phyloP scores from a whole-genome alignment of 2,113 vertebrate species.

The Strix aluco region DNA sequence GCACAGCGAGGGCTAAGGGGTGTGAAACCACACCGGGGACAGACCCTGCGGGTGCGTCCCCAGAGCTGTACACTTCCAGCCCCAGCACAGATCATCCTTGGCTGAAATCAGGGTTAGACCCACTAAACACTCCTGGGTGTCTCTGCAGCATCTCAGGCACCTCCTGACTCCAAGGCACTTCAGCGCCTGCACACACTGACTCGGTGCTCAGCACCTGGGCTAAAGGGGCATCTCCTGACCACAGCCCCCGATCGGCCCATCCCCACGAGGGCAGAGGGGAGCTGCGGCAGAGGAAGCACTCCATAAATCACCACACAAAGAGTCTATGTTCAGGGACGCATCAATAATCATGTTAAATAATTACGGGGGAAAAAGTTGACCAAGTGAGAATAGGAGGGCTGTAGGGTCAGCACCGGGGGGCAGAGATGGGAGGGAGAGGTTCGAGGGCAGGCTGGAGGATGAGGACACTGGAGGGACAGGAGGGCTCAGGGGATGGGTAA shows the following conservation, averaged over 20 bases:
- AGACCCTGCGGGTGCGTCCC: neutral
- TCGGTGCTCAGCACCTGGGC: neutral
- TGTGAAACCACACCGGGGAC: rapidly evolving
- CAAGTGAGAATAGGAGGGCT: neutral
- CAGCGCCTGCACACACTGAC: rapidly evolving
- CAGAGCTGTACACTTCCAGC: rapidly evolving
- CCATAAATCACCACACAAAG: neutral
- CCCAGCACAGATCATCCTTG: too few relatives aligned
- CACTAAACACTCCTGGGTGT: neutral
- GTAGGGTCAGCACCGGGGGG: rapidly evolving
- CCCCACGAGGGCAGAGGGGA: neutral
- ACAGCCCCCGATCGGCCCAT: rapidly evolving
- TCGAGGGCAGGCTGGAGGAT: neutral
- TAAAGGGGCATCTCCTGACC: neutral
- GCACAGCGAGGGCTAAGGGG: rapidly evolving
- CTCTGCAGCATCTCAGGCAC: neutral
- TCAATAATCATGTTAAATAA: neutral
- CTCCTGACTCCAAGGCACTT: neutral
- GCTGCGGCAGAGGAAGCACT: neutral
- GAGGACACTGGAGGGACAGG: neutral
- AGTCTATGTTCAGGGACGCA: neutral
- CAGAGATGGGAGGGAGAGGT: neutral
- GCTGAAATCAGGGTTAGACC: neutral
- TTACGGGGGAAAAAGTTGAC: neutral
- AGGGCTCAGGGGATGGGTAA: neutral